Conservation (phyloP, 2,797 vertebrate genomes). For the Pangasius macronema region DNA sequence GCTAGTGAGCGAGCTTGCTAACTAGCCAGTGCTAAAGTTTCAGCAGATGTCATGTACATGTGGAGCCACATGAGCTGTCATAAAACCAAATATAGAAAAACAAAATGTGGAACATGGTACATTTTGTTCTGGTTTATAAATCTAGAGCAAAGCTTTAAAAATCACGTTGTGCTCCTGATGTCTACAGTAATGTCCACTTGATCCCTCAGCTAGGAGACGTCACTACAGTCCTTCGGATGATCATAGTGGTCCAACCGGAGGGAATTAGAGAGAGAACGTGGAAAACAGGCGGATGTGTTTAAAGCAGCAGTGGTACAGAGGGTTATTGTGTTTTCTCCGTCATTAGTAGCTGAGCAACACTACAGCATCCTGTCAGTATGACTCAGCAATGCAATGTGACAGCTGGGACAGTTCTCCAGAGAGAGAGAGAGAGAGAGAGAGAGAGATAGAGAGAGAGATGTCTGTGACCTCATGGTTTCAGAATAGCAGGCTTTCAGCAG, state of each 20-base stretch:
- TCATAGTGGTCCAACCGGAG: background rate
- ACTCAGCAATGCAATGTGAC: slow-evolving; percentile 6
- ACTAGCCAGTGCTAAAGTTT: background rate
- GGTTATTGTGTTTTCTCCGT: background rate
- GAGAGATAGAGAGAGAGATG: background rate
- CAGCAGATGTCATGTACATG: background rate
- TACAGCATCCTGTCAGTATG: slow-evolving; percentile 10
- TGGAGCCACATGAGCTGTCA: no score
- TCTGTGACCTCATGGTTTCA: background rate
- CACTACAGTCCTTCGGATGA: background rate
- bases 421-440: slow-evolving; percentile 2
- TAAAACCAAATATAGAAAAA: background rate
- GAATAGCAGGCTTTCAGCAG: background rate
- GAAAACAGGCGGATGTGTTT: background rate
- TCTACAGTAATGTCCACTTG: background rate
- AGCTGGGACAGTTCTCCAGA: slow-evolving; percentile 2
- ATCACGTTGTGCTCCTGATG: background rate
- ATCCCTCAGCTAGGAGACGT: background rate
- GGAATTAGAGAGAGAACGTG: background rate
- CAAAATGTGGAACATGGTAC: background rate
- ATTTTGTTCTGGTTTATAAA: background rate
- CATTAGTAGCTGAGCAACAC: background rate
- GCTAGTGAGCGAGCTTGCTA: background rate
- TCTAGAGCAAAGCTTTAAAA: background rate
- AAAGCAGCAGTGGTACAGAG: background rate